Evolutionary conservation across 2,888 invertebrate species (phyloP).

Genomic region (Spatulosminthurus flaviceps): DNA sequence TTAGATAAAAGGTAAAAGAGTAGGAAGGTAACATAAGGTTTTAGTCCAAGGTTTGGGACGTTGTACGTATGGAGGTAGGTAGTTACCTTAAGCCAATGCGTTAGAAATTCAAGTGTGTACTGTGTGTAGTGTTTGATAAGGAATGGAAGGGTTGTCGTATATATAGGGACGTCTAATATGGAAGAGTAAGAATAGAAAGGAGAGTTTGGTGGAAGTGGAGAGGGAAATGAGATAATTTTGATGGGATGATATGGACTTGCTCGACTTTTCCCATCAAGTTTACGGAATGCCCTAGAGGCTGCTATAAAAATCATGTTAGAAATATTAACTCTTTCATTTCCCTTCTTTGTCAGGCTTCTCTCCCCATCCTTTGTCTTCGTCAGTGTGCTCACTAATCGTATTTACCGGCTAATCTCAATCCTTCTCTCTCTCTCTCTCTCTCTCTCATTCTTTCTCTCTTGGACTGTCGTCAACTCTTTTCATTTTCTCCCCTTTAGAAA

Average conservation of each 20-base stretch:
- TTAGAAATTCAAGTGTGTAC: too few species aligned
- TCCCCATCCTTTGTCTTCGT: slow-evolving; percentile 20
- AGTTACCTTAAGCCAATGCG: too few species aligned
- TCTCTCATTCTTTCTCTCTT: not conserved
- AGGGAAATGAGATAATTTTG: slow-evolving; percentile 44
- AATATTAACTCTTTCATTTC: slow-evolving; percentile 39
- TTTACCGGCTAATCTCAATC: slow-evolving; percentile 28
- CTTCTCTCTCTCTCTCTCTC: not conserved
- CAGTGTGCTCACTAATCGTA: slow-evolving; percentile 24
- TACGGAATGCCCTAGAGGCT: slow-evolving; percentile 45
- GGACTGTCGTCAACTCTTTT: not conserved
- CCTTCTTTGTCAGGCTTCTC: slow-evolving; percentile 28
- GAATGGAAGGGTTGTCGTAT: too few species aligned
- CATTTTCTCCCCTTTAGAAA: too few species aligned
- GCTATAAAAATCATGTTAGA: slow-evolving; percentile 43
- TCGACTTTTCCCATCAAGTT: slow-evolving; percentile 42
- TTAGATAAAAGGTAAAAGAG: too few species aligned
- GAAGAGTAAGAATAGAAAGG: not conserved
- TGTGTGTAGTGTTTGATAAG: too few species aligned
- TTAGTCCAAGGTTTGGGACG: too few species aligned
- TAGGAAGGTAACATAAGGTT: too few species aligned
- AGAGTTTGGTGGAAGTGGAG: not conserved
- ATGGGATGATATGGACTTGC: slow-evolving; percentile 44
- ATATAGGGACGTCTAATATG: too few species aligned
- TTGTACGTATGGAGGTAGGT: too few species aligned